Conservation (phyloP, 2,113 vertebrate species). For the Onychostoma macrolepis region DNA sequence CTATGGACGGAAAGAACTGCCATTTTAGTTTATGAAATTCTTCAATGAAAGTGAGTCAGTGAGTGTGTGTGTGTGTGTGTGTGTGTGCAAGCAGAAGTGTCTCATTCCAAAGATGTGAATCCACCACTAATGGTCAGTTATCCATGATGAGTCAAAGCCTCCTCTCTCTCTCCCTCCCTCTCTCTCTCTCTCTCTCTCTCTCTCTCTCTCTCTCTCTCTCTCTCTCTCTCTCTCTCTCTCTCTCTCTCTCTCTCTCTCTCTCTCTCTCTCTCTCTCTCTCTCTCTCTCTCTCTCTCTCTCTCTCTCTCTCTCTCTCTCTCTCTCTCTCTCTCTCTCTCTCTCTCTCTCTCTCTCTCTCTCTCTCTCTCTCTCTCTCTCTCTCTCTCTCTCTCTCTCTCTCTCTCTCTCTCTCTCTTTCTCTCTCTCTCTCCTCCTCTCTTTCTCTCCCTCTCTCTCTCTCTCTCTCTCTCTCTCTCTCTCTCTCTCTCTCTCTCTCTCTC, state of each 20-base stretch:
- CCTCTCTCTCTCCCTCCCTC: neutral
- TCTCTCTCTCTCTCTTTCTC: constrained; percentile 21
- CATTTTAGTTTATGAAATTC: constrained; percentile 18
- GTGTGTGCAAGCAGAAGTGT: constrained; percentile 56
- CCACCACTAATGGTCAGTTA: constrained; percentile 45
- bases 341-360: neutral
- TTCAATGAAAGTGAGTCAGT: neutral
- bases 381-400: constrained; percentile 3
- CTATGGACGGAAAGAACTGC: neutral
- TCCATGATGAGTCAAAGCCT: constrained; percentile 65
- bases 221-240: too few species aligned
- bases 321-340: constrained; percentile 19
- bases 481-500: constrained; percentile 22
- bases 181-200: constrained; percentile 30
- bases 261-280: constrained; percentile 31
- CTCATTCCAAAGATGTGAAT: constrained; percentile 73
- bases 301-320: neutral
- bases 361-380: neutral
- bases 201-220: neutral
- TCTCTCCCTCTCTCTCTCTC: neutral
- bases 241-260: neutral
- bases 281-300: neutral
- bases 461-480: constrained; percentile 3
- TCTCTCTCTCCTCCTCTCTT: too few species aligned
- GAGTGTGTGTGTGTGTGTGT: constrained; percentile 12